Base-by-base conservation (phyloP, 92 coral and sea anemone genomes). In the Siderastrea radians region DNA sequence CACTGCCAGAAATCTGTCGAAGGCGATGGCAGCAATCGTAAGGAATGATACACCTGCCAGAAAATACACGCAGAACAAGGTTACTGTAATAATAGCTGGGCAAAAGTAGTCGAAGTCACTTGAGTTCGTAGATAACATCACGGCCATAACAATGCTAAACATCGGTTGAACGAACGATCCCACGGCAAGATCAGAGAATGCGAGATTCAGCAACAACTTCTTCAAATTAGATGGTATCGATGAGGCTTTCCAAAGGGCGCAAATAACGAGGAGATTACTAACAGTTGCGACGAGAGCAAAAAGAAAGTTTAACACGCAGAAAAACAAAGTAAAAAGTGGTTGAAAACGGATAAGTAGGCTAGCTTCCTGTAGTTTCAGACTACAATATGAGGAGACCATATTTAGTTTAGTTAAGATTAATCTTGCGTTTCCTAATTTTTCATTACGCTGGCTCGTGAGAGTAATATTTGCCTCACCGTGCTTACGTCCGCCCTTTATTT, bases 181-280 rank as follows among this genome's bases (percentile, higher is more conserved):
- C n/a, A 74, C n/a, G 1, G 79, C 63, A 19, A 74, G 64, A 10
- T 74, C 79, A 3, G 63, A 52, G 64, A 74, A 52, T 9, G 78
- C 78, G 26, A 74, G 78, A 52, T 16, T 74, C 78, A 74, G 7
- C 11, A 74, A 74, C 78, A 74, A n/a, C 60, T 74, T 52, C 62
- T 26, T 26, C 0, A 26, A 26, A 26, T 74, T 74, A 7, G 47
- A 12, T 1, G 78, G 44, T 4, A 72, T 49, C 13, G 76, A 72
- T 57, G 57, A 48, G 43, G 76, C 76, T 72, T 72, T 26, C 38
- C 38, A 26, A 26, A 26, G 38, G 38, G 38, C 38, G 38, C 38
- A 26, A 26, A 26, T 26, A 53, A 53, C 5, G 6, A 64, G 19
- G 43, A 64, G 43, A 16, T 64, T 16, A 13, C 38, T 3, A 17